These are phyloP conservation scores for Zonitis immaculata DNA, from an alignment of 2,888 invertebrate species.

Conservation along the genomic window DNA sequence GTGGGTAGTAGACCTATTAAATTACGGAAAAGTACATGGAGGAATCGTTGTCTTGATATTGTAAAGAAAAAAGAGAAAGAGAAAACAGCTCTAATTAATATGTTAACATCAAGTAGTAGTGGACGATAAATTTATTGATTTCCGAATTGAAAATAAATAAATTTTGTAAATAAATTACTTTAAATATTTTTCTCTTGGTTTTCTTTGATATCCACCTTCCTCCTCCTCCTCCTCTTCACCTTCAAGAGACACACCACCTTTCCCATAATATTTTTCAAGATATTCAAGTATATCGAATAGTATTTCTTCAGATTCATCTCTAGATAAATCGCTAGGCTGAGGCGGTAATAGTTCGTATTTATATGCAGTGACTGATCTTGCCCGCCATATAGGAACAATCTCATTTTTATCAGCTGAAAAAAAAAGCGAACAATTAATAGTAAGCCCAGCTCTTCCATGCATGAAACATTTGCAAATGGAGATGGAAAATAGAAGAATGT, in stretches of 20 bases:
- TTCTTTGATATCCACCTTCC: too few species aligned
- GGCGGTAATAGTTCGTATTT: constrained; percentile 66
- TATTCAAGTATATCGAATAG: constrained; percentile 49
- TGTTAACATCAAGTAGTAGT: constrained; percentile 60
- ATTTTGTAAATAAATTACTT: not conserved
- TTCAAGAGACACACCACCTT: constrained; percentile 43
- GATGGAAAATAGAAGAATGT: too few species aligned
- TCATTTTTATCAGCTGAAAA: too few species aligned
- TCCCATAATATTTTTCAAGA: constrained; percentile 49
- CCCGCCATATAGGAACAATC: constrained; percentile 62
- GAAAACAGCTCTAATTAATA: constrained; percentile 76
- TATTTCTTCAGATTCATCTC: constrained; percentile 60
- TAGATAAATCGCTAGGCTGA: constrained; percentile 62
- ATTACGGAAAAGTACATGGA: constrained; percentile 94
- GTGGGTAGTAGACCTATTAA: constrained; percentile 99
- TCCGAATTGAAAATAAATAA: too few species aligned
- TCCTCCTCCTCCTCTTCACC: constrained; percentile 40
- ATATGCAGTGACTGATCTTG: constrained; percentile 62
- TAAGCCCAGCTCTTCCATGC: too few species aligned
- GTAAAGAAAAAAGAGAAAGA: constrained; percentile 96
- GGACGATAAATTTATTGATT: too few species aligned
- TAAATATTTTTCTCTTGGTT: too few species aligned
- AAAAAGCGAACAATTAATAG: too few species aligned
- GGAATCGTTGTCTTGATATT: constrained; percentile 84
- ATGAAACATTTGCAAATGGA: too few species aligned